A percentile compares a stretch with the other conserved stretches of the same genome.
These are phyloP conservation scores for Crotalus helleri DNA, from an alignment of 2,113 vertebrate species.

Conservation along the genomic window DNA sequence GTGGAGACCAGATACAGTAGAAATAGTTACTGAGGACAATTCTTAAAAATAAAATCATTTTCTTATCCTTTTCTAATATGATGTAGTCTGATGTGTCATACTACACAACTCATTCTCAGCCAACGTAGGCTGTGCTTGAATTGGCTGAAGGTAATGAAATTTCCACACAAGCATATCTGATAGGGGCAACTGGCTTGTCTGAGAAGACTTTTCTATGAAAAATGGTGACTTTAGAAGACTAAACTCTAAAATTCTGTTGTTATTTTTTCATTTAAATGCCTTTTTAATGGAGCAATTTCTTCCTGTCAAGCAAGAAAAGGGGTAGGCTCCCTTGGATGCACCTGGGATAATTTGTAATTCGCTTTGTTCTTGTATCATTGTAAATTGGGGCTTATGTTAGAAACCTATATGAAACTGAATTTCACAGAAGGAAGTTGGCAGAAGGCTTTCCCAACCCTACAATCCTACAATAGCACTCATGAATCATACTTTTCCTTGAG, in stretches of 20 bases:
- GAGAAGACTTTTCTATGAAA: not conserved
- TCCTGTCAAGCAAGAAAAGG: not conserved
- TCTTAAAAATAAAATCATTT: not conserved
- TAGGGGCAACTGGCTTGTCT: not conserved
- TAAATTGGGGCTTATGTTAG: not conserved
- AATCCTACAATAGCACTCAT: not conserved
- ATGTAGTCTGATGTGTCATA: not conserved
- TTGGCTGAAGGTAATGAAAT: not conserved
- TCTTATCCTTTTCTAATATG: not conserved
- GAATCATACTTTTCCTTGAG: not conserved
- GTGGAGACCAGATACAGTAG: not conserved
- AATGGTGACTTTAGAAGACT: not conserved
- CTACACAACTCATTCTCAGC: not conserved
- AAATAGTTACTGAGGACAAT: not conserved
- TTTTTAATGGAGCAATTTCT: not conserved
- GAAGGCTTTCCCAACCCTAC: not conserved
- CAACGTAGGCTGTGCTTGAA: not conserved
- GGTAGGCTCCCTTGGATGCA: not conserved
- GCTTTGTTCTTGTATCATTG: not conserved
- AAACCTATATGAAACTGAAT: not conserved
- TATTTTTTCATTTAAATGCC: not conserved
- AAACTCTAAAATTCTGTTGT: not conserved
- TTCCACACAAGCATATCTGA: too few species aligned
- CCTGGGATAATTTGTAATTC: not conserved
- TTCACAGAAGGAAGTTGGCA: not conserved